Conservation (phyloP, 1,140 invertebrate species). For the Drosophila kanapiae region DNA sequence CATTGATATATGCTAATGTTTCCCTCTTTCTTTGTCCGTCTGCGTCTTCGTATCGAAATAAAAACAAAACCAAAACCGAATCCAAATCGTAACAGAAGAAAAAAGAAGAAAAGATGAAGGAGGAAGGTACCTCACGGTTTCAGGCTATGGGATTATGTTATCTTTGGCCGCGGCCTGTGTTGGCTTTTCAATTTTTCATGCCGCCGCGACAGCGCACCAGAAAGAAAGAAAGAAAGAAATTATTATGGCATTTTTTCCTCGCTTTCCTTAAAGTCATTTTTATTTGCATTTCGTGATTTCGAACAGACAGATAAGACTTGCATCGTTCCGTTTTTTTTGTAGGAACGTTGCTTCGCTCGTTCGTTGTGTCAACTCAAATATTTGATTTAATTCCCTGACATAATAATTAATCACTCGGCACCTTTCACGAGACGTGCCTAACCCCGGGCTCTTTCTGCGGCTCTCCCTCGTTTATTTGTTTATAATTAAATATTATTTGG, state of each 20-base stretch:
- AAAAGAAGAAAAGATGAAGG: not conserved
- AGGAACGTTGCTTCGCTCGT: constrained; percentile 4
- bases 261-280: constrained; percentile 72
- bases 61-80: constrained; percentile 18
- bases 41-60: constrained; percentile 11
- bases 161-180: constrained; percentile 58
- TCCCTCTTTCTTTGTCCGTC: constrained; percentile 27
- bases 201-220: constrained; percentile 30
- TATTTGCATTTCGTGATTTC: constrained; percentile 83
- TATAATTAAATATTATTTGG: constrained; percentile 84
- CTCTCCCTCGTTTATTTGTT: constrained; percentile 74
- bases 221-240: constrained; percentile 51
- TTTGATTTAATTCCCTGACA: constrained; percentile 84
- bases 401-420: constrained; percentile 82
- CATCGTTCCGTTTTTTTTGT: not conserved
- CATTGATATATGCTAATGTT: constrained; percentile 85
- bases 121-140: constrained; percentile 48
- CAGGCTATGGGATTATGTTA: constrained; percentile 65
- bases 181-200: constrained; percentile 77
- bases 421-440: constrained; percentile 62
- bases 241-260: constrained; percentile 72
- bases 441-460: constrained; percentile 32
- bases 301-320: constrained; percentile 63
- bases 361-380: constrained; percentile 74
- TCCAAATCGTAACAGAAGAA: constrained; percentile 6